Conservation (phyloP, 2,888 invertebrate genomes). For the Drosophila nigricruria region DNA sequence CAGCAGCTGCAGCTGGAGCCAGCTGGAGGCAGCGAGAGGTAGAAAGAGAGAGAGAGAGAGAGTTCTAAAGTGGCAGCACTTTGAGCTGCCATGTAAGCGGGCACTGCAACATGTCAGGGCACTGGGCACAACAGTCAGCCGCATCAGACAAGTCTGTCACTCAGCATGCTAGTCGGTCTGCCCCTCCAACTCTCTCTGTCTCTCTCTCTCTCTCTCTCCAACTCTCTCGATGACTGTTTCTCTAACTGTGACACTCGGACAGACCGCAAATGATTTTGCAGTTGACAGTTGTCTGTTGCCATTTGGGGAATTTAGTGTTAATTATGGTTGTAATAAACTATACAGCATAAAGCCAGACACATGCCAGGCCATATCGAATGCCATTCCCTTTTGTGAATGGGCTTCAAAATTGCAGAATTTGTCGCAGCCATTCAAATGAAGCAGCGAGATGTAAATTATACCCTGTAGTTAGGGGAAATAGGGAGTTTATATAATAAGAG, state of each 20-base stretch:
- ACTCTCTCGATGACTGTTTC: not conserved
- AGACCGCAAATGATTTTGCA: constrained; percentile 79
- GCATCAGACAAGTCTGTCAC: constrained; percentile 52
- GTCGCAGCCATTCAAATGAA: constrained; percentile 38
- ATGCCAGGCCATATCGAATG: constrained; percentile 6
- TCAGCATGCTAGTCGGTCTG: constrained; percentile 10
- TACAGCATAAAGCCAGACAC: constrained; percentile 52
- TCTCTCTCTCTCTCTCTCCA: not conserved
- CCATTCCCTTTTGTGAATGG: not conserved
- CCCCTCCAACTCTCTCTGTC: not conserved
- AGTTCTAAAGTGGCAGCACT: constrained; percentile 37
- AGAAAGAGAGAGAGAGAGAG: not conserved
- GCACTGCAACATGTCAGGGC: constrained; percentile 67
- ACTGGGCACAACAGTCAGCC: constrained; percentile 52
- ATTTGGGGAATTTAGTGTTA: constrained; percentile 81
- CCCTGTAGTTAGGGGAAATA: not conserved
- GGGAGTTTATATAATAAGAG: not conserved
- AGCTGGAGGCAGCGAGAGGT: not conserved
- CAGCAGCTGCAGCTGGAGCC: constrained; percentile 15
- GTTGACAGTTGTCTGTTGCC: constrained; percentile 79
- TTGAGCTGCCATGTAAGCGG: constrained; percentile 64
- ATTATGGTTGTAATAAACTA: constrained; percentile 79
- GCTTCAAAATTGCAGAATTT: constrained; percentile 29
- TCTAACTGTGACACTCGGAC: constrained; percentile 35
- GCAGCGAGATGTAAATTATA: not conserved